These are phyloP conservation scores for Drosophila nigrodunni DNA, from an alignment of 1,140 invertebrate species.

Conservation along the genomic window DNA sequence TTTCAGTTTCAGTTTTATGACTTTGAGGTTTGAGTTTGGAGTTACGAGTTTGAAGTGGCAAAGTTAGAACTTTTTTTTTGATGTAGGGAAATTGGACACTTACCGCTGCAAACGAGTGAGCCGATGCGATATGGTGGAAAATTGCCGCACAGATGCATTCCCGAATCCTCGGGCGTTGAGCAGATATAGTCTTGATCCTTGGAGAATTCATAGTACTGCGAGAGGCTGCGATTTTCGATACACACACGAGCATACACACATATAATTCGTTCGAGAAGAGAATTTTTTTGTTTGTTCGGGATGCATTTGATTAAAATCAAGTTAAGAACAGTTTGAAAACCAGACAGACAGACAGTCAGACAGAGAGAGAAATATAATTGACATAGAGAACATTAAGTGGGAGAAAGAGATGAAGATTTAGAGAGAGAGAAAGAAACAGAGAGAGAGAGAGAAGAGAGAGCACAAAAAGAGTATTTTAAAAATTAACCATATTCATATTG, in stretches of 20 bases:
- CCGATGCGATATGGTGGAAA: constrained; percentile 92
- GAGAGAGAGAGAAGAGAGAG: constrained; percentile 30
- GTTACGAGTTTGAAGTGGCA: neutral
- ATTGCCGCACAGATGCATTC: constrained; percentile 96
- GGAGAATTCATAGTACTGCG: constrained; percentile 92
- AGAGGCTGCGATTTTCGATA: constrained; percentile 85
- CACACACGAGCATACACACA: neutral
- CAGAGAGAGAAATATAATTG: constrained; percentile 53
- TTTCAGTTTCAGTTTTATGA: too few relatives aligned
- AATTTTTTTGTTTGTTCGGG: constrained; percentile 18
- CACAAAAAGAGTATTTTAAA: constrained; percentile 37
- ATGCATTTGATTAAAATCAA: constrained; percentile 57
- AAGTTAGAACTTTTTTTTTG: neutral
- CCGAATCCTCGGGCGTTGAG: constrained; percentile 95
- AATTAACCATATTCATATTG: constrained; percentile 42
- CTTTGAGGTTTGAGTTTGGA: neutral
- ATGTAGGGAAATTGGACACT: constrained; percentile 35
- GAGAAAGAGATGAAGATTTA: constrained; percentile 16
- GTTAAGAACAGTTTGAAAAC: constrained; percentile 25
- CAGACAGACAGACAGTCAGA: constrained; percentile 61
- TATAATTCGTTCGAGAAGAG: constrained; percentile 25
- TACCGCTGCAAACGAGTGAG: constrained; percentile 88
- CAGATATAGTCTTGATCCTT: constrained; percentile 99
- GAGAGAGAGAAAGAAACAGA: constrained; percentile 23
- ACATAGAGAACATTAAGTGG: constrained; percentile 35